Evolutionary conservation across 2,113 vertebrate species (phyloP).

Genomic region (Platichthys stellatus): DNA sequence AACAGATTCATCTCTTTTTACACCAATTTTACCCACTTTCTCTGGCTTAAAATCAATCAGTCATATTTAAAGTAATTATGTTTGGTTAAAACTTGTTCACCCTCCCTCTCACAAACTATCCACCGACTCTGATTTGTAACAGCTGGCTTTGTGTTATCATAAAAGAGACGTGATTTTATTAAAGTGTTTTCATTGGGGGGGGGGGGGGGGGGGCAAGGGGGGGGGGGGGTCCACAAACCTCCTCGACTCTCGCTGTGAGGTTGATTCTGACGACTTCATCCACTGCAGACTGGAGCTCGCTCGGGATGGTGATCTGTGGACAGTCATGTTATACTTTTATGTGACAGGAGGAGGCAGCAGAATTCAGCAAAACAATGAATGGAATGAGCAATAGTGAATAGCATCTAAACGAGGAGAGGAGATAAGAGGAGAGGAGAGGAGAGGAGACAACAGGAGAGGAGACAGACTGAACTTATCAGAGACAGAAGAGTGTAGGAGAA

Average conservation of each 20-base stretch:
- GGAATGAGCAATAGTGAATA: background rate
- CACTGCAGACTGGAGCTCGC: conserved; percentile 53
- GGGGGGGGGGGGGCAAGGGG: background rate
- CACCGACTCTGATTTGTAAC: background rate
- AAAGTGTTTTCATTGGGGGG: background rate
- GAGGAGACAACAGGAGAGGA: background rate
- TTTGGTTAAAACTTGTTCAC: background rate
- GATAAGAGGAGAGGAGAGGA: background rate
- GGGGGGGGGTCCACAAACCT: conserved; percentile 54
- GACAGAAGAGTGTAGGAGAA: conserved; percentile 36
- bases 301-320: conserved; percentile 58
- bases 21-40: no score
- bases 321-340: conserved; percentile 3
- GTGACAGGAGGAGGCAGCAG: conserved; percentile 59
- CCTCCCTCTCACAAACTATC: background rate
- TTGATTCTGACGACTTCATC: conserved; percentile 53
- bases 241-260: conserved; percentile 55
- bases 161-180: background rate
- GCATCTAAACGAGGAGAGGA: background rate
- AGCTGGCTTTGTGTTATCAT: background rate
- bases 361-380: background rate
- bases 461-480: background rate
- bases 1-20: no score
- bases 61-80: background rate
- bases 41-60: background rate